Percentiles rank a stretch among this genome's conserved stretches.
These are phyloP conservation scores for Ariopsis seemanni DNA, from an alignment of 2,113 vertebrate species.

Conservation along the genomic window DNA sequence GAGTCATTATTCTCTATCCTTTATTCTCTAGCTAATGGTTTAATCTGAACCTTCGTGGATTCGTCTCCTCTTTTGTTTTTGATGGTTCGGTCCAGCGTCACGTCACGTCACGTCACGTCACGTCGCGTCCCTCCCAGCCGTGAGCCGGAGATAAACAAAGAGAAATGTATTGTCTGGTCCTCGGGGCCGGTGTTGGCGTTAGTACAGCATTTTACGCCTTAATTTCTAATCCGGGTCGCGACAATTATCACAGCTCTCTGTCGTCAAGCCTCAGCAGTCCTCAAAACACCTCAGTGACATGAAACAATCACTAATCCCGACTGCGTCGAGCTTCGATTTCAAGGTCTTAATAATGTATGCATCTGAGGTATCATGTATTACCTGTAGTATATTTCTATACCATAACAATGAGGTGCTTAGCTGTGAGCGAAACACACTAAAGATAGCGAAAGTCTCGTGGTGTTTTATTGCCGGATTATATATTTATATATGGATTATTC, in stretches of 20 bases:
- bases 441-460: not conserved
- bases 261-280: conserved; percentile 39
- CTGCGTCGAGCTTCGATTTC: conserved; percentile 72
- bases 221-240: conserved; percentile 50
- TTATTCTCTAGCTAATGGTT: not conserved
- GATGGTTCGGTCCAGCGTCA: conserved; percentile 7
- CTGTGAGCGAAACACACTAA: conserved; percentile 11
- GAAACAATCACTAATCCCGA: conserved; percentile 69
- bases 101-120: too few relatives aligned
- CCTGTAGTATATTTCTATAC: conserved; percentile 37
- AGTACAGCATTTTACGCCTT: conserved; percentile 46
- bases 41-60: not conserved
- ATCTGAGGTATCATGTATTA: conserved; percentile 63
- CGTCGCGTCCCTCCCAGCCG: not conserved
- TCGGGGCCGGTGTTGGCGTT: conserved; percentile 41
- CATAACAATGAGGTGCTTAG: conserved; percentile 39
- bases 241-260: conserved; percentile 42
- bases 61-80: not conserved
- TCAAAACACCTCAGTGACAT: conserved; percentile 53
- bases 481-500: conserved; percentile 15
- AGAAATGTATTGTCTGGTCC: conserved; percentile 33
- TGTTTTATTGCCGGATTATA: not conserved
- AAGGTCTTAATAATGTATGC: conserved; percentile 68
- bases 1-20: too few relatives aligned
- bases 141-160: conserved; percentile 34